Conservation (phyloP, 2,888 invertebrate genomes). For the Diogma glabrata region DNA sequence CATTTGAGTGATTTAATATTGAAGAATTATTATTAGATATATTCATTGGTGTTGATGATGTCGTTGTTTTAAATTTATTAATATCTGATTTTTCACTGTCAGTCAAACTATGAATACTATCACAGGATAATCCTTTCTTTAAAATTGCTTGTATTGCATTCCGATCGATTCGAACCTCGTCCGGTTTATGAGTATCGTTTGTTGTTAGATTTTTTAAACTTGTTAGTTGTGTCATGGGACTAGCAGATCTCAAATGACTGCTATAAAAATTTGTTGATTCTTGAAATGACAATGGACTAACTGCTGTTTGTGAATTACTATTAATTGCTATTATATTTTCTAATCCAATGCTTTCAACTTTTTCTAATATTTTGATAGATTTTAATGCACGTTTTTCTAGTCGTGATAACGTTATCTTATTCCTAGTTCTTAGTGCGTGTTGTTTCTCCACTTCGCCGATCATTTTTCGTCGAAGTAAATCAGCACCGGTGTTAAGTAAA, state of each 20-base stretch:
- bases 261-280: constrained; percentile 36
- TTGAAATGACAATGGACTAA: constrained; percentile 30
- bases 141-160: constrained; percentile 30
- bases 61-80: neutral
- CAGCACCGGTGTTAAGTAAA: constrained; percentile 52
- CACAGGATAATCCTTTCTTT: constrained; percentile 26
- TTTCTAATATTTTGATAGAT: constrained; percentile 48
- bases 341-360: constrained; percentile 55
- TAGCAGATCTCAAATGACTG: constrained; percentile 48
- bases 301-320: neutral
- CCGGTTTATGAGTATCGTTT: constrained; percentile 28
- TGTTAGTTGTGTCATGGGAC: constrained; percentile 70
- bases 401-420: constrained; percentile 32
- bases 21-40: neutral
- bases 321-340: constrained; percentile 45
- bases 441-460: constrained; percentile 38
- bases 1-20: constrained; percentile 22
- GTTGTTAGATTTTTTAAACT: constrained; percentile 47
- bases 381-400: constrained; percentile 37
- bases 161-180: constrained; percentile 39
- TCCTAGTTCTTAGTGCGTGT: constrained; percentile 24
- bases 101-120: constrained; percentile 19
- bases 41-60: neutral
- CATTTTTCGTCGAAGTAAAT: constrained; percentile 51
- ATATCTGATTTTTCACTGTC: constrained; percentile 22